Evolutionary conservation across 2,797 vertebrate species (phyloP), one percentile per base, ranked within the genome.

Genomic region (Lerista edwardsae): DNA sequence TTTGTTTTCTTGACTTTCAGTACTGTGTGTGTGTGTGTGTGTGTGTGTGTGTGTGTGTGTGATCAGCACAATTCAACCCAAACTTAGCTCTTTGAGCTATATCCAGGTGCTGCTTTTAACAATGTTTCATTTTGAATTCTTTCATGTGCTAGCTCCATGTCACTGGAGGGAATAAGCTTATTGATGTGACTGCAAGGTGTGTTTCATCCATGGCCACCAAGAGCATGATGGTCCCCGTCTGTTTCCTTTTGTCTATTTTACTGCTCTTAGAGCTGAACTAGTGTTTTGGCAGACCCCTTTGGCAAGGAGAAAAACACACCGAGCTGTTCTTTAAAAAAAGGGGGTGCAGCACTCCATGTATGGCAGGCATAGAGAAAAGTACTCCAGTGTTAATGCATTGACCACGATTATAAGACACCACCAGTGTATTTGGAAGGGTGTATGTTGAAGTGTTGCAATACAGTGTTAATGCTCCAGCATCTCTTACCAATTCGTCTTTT

Each of bases 201-300:
- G 44, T 25, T 75, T 57, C 34, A 55, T 57, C 73, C 72, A 83
- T 67, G 44, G 81, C 81, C 67, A 65, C 73, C 27, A 75, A 67
- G 27, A 12, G 44, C 61, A 74, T 75, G 81, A 75, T 83, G 64
- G 62, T 62, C 73, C 36, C 64, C 73, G 67, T 83, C 64, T 64
- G 81, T 75, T 64, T 39, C 64, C n/a, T 72, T 83, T 44, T 31
- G 75, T 83, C 74, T 55, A 34, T 75, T 83, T 83, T 67, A 83
- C 51, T 83, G 62, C 81, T 65, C 59, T 82, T 82, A 59, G 31
- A 81, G 34, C 67, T 81, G 73, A 83, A 65, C 77, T 44, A 83
- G 44, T 65, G 44, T 67, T 44, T 36, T 83, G 62, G n/a, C 36
- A 57, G 34, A 67, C 61, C 41, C 44, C n/a, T 17, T 83, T 75